Evolutionary conservation across 1,140 invertebrate species (phyloP).

Genomic region (Euura saliciscinereae): DNA sequence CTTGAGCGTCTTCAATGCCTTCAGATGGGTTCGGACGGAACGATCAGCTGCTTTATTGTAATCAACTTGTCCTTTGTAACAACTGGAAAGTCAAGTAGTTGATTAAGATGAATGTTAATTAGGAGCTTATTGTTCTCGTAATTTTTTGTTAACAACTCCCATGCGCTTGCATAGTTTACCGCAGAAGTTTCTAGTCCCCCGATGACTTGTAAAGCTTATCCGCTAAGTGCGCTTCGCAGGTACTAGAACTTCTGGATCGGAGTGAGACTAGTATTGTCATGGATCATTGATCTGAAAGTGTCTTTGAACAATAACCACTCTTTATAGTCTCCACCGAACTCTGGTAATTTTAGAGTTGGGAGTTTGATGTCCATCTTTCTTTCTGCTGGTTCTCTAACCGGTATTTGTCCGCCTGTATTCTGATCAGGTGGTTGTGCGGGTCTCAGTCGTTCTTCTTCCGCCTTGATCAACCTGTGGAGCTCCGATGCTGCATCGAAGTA

Average conservation of each 20-base stretch:
- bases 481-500: too few relatives aligned
- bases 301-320: conserved; percentile 30
- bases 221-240: conserved; percentile 18
- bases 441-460: conserved; percentile 35
- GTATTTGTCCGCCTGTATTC: neutral
- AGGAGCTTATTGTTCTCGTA: conserved; percentile 30
- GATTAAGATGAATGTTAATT: conserved; percentile 29
- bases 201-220: conserved; percentile 25
- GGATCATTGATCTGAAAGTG: conserved; percentile 25
- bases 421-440: conserved; percentile 35
- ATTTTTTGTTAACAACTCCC: conserved; percentile 27
- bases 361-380: conserved; percentile 13
- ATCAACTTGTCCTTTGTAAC: conserved; percentile 23
- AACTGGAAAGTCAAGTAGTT: conserved; percentile 22
- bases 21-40: conserved; percentile 26
- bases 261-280: conserved; percentile 19
- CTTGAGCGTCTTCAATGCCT: conserved; percentile 21
- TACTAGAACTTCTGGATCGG: conserved; percentile 26
- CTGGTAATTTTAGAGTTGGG: conserved; percentile 25
- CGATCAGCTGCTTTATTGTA: conserved; percentile 24
- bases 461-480: conserved; percentile 26
- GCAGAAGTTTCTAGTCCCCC: conserved; percentile 24
- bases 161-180: conserved; percentile 30
- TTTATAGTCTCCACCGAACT: conserved; percentile 26
- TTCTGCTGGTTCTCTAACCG: neutral